These are phyloP conservation scores for Gila robusta DNA, from an alignment of 2,797 vertebrate species.

Conservation along the genomic window DNA sequence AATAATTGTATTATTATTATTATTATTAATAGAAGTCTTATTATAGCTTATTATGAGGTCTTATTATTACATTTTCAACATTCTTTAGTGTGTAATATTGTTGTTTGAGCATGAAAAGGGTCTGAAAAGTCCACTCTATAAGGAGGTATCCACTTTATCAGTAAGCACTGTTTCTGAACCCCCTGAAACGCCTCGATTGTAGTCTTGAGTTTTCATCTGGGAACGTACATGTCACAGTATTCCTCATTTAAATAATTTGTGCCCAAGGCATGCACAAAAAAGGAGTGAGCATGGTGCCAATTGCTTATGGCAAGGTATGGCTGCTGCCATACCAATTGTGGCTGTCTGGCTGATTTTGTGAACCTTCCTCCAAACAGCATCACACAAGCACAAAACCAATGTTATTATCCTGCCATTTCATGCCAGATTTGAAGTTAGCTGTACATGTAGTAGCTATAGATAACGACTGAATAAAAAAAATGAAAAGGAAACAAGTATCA, in stretches of 20 bases:
- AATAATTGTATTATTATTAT: not conserved
- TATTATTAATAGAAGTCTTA: not conserved
- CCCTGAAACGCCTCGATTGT: not conserved
- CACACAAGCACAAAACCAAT: no score
- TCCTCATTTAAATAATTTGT: not conserved
- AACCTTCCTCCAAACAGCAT: not conserved
- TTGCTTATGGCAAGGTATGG: not conserved
- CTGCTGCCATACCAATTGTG: not conserved
- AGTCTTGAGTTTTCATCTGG: not conserved
- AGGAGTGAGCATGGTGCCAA: not conserved
- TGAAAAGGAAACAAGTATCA: not conserved
- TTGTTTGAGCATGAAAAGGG: not conserved
- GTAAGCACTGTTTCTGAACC: not conserved
- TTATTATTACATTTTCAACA: not conserved
- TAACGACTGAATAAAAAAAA: not conserved
- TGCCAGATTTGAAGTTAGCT: not conserved
- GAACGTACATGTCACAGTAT: not conserved
- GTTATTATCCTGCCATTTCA: not conserved
- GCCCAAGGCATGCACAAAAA: not conserved
- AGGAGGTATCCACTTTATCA: not conserved
- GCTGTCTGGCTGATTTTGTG: not conserved
- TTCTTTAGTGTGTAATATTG: not conserved
- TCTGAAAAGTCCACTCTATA: not conserved
- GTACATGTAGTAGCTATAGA: not conserved
- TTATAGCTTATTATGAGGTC: not conserved